Conservation (phyloP, 1,140 invertebrate genomes). For the Periplaneta americana region DNA sequence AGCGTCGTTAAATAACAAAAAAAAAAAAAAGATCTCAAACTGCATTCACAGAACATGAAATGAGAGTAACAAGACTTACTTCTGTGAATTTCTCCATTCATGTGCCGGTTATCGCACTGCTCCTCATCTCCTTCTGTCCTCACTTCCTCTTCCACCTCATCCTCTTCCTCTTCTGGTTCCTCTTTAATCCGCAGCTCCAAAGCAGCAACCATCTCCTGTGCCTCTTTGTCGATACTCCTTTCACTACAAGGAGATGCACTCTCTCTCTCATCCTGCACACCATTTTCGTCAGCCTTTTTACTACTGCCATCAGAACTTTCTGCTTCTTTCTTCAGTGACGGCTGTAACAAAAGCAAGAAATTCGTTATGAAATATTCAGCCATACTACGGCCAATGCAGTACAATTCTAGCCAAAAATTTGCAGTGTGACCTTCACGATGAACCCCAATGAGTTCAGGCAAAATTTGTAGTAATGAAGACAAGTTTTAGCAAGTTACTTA, state of each 20-base stretch:
- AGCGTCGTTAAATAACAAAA: too few species aligned
- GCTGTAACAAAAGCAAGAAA: neutral
- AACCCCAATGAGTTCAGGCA: too few species aligned
- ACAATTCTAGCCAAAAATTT: too few species aligned
- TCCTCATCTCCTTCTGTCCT: neutral
- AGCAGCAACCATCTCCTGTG: constrained; percentile 7
- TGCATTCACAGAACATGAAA: too few species aligned
- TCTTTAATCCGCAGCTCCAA: constrained; percentile 1
- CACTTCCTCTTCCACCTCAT: neutral
- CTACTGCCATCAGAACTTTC: neutral
- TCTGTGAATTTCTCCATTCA: neutral
- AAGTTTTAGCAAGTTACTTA: too few species aligned
- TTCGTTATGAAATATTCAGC: too few species aligned
- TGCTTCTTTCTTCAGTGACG: neutral
- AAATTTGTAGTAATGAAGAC: too few species aligned
- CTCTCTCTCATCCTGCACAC: neutral
- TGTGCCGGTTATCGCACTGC: neutral
- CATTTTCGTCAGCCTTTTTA: neutral
- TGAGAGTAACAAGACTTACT: too few species aligned
- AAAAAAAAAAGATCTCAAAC: too few species aligned
- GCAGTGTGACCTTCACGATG: too few species aligned
- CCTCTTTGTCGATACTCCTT: neutral
- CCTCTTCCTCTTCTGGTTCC: constrained; percentile 5
- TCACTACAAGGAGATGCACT: neutral
- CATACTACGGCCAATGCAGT: too few species aligned